Evolutionary conservation across 2,113 vertebrate genomes (phyloP), one percentile per base, ranked within the genome.

Genomic region (Girardinichthys multiradiatus): DNA sequence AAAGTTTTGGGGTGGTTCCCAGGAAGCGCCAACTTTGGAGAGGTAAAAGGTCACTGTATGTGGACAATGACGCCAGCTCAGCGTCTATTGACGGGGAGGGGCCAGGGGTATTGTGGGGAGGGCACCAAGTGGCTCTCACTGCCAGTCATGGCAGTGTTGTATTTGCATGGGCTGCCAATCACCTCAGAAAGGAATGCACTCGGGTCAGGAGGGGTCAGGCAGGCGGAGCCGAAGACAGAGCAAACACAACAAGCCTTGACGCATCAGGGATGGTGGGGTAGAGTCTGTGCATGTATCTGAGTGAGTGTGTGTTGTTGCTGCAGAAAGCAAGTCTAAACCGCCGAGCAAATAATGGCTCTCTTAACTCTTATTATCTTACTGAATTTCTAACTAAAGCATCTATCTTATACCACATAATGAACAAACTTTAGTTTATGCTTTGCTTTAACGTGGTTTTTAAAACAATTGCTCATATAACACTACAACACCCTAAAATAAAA

Each of bases 151-250:
- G 76, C 67, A 87, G 90, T 86, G 84, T 84, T 77, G 63, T 85
- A 94, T 95, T 95, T 94, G 94, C 95, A 95, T 93, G 92, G 90
- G 86, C 93, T 94, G 95, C 92, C 95, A 95, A 89, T 96, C 95
- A 95, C 89, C 86, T 89, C 89, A 76, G 91, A 88, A 91, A 93
- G 93, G 94, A 95, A 95, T 95, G 94, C 82, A 87, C 90, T 64
- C 87, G 76, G 94, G 92, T 95, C 92, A 93, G 88, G 39, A 77
- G 48, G 91, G 94, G 94, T 95, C 93, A 80, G 0, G 17, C 92
- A 90, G 92, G 93, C 89, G 76, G 91, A 87, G 90, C 89, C 80
- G 86, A 87, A 80, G 85, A 82, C 87, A 92, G 92, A 91, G 91
- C 79, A 92, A 95, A 93, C 92, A 90, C 92, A 93, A 90, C 80